A percentile compares a stretch with the other conserved stretches of the same genome.
Conservation (phyloP, 64 coral and sea anemone species). For the Dendronephthya gigantea region DNA sequence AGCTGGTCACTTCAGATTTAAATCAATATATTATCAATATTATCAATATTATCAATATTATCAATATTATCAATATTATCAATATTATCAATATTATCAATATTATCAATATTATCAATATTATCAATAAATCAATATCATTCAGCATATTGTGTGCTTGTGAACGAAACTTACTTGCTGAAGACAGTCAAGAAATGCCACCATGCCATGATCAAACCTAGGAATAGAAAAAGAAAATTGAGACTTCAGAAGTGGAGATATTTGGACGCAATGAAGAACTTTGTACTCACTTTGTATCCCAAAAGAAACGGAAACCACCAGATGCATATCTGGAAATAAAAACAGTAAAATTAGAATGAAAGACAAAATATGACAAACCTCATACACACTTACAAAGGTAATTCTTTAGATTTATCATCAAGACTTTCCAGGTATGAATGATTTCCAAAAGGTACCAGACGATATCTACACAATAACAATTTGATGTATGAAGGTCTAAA, state of each 20-base stretch:
- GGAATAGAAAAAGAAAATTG: background rate
- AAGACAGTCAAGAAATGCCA: constrained; percentile 86
- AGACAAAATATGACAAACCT: background rate
- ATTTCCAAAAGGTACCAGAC: constrained; percentile 96
- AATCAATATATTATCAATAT: too few relatives aligned
- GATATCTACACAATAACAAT: constrained; percentile 73
- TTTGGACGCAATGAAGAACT: too few relatives aligned
- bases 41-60: too few relatives aligned
- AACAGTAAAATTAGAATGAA: background rate
- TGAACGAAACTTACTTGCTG: constrained; percentile 56
- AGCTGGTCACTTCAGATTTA: too few relatives aligned
- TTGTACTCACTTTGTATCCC: constrained; percentile 99
- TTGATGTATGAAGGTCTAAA: too few relatives aligned
- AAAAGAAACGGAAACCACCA: constrained; percentile 91
- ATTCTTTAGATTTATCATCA: constrained; percentile 82
- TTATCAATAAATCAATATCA: too few relatives aligned
- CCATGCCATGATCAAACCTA: constrained; percentile 98
- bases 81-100: too few relatives aligned
- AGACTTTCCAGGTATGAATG: constrained; percentile 89
- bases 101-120: too few relatives aligned
- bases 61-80: too few relatives aligned
- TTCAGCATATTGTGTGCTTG: too few relatives aligned
- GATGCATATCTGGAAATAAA: constrained; percentile 73
- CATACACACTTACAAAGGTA: constrained; percentile 61
- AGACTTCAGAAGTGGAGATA: too few relatives aligned